These are phyloP conservation scores for Lasioglossum calceatum DNA, from an alignment of 2,888 invertebrate genomes.

Conservation along the genomic window DNA sequence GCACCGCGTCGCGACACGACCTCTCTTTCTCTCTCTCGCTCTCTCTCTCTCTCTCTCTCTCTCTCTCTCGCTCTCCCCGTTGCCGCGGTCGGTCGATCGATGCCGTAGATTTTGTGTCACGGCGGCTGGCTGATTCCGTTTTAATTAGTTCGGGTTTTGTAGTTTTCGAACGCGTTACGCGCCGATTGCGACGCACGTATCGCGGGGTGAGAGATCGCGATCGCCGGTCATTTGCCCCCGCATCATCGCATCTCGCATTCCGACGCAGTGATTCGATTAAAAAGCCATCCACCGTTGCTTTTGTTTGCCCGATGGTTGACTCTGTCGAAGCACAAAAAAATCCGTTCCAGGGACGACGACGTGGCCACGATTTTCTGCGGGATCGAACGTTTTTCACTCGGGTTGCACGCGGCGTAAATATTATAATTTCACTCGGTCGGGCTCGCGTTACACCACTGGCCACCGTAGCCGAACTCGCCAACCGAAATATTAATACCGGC, in stretches of 20 bases:
- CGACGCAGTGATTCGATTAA: slow-evolving; percentile 62
- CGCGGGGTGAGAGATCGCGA: slow-evolving; percentile 41
- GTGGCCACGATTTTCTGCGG: not conserved
- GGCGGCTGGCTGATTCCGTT: slow-evolving; percentile 75
- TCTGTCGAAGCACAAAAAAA: slow-evolving; percentile 19
- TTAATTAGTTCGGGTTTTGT: slow-evolving; percentile 81
- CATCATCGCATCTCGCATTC: slow-evolving; percentile 36
- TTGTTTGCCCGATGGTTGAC: slow-evolving; percentile 28
- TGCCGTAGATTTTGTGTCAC: slow-evolving; percentile 59
- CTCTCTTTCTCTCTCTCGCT: slow-evolving; percentile 19
- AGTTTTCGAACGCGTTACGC: slow-evolving; percentile 72
- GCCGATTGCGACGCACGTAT: slow-evolving; percentile 57
- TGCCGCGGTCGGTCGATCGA: slow-evolving; percentile 48
- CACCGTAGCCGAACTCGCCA: not conserved
- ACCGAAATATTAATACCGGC: not conserved
- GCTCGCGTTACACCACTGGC: not conserved
- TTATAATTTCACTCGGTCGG: not conserved
- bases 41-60: slow-evolving; percentile 27
- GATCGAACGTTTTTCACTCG: not conserved
- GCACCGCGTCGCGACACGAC: slow-evolving; percentile 63
- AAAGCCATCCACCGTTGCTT: slow-evolving; percentile 59
- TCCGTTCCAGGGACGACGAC: not conserved
- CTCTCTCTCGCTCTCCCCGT: not conserved
- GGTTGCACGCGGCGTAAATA: not conserved
- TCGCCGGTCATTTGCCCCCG: slow-evolving; percentile 60